phyloP scores from a whole-genome alignment of 2,113 vertebrate species.

The Datnioides undecimradiatus region DNA sequence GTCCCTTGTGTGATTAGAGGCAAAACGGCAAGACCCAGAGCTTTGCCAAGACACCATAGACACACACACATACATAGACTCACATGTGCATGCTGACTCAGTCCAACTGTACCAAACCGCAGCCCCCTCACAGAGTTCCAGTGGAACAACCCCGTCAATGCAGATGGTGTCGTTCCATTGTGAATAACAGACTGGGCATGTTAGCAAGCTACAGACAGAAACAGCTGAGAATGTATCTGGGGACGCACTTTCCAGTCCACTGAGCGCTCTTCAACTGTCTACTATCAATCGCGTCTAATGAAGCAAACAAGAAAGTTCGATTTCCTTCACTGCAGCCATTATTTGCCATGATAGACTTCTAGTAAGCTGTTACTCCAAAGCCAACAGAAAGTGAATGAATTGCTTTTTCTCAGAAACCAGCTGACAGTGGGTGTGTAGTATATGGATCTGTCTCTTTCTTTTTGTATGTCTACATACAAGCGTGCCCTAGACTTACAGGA shows the following conservation, averaged over 20 bases:
- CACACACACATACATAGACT: conserved; percentile 8
- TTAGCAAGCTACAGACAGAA: conserved; percentile 53
- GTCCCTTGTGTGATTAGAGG: conserved; percentile 51
- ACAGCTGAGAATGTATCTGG: conserved; percentile 71
- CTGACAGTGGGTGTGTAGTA: neutral
- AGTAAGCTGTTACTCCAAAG: neutral
- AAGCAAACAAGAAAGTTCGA: neutral
- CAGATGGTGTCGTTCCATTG: conserved; percentile 69
- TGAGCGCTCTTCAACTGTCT: conserved; percentile 19
- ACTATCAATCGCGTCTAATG: conserved; percentile 47
- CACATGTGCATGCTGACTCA: conserved; percentile 30
- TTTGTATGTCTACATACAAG: neutral
- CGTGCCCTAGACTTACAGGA: neutral
- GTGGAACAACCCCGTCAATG: conserved; percentile 76
- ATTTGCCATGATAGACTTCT: conserved; percentile 7
- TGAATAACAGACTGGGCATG: conserved; percentile 65
- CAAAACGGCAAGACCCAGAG: conserved; percentile 7
- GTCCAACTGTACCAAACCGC: conserved; percentile 67
- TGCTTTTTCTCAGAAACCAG: neutral
- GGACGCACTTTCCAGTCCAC: conserved; percentile 42
- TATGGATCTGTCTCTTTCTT: neutral
- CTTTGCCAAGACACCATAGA: conserved; percentile 30
- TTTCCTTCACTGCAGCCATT: conserved; percentile 17
- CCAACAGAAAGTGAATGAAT: neutral
- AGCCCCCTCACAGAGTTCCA: conserved; percentile 54